Evolutionary conservation across 2,113 vertebrate species (phyloP), one percentile per base, ranked within the genome.

Genomic region (Semnopithecus entellus): DNA sequence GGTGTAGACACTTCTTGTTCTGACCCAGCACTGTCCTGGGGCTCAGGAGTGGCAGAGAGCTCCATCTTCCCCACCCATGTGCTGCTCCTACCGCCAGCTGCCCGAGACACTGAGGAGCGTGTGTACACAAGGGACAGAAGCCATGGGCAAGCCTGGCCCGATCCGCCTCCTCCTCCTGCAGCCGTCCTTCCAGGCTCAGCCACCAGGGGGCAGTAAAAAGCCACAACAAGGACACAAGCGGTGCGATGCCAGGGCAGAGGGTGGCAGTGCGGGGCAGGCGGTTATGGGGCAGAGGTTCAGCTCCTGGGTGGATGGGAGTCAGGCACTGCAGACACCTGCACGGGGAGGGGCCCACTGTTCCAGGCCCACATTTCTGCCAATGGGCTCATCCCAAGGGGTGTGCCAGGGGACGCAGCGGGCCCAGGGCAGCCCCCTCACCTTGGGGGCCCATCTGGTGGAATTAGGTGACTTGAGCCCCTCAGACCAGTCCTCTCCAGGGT

Each of bases 161-260:
- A 11, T 23, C 55, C 14, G 10, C 68, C 12, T 72, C 59, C 8
- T 76, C 30, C 73, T 84, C 61, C 57, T 16, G 52, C 2, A n/a
- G 64, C 76, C 1, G 8, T 23, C 38, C 22, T 35, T 40, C 66
- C 16, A 1, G 0, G 57, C 27, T 80, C 45, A 7, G 87, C 96
- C 98, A 88, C 97, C 38, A 97, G 98, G 94, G 98, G 98, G 97
- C 97, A 96, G 95, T 8, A 95, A 75, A 75, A 97, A 72, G 61
- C 64, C 83, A 75, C 91, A 35, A 4, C 27, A 70, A 45, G 55
- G 52, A 40, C 2, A 12, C 0, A 4, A 12, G 6, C 11, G 30
- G 16, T 23, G 68, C 8, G 48, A 38, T 3, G 13, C 13, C 16
- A 5, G 1, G 64, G 5, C 5, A 27, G 48, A 82, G 23, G 59